Base-by-base conservation (phyloP, 2,113 vertebrate genomes). In the Eleginops maclovinus region DNA sequence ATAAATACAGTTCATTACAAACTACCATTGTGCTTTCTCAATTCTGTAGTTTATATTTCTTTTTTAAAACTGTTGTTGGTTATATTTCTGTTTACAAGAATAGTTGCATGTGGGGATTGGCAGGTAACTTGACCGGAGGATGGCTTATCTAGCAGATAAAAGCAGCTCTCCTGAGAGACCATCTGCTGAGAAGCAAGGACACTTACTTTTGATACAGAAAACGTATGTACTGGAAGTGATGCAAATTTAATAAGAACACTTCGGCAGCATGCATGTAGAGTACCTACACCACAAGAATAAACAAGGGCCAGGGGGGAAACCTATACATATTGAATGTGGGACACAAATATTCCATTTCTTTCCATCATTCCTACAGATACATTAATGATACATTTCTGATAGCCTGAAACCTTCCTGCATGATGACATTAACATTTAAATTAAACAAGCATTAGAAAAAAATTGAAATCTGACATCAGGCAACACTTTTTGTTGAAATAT, bases 311-410 rank as follows among this genome's bases (percentile, higher is more conserved):
- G 10, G 17, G 46, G 55, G 17, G 24, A 41, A 58, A 69, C 61
- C 28, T 49, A 72, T 88, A 6, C 68, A 87, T 83, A 76, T 72
- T 79, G 43, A 53, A 86, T 82, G 56, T 69, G 31, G 7, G 60
- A 77, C 67, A 79, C 31, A 69, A 51, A 84, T 66, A 68, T 72
- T 81, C 41, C 16, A 69, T 85, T 75, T 83, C 17, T 67, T 19
- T 41, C 50, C 16, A 58, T 72, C 47, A 36, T 69, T 55, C 53
- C 50, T 41, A 12, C 50, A 64, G 44, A 68, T 73, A 16, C 55
- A 79, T 87, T 51, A 78, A 58, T 77, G 1, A 83, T 69, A 44
- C 0, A 5, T 17, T 78, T 63, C 59, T 56, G 21, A 63, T 50
- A 24, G 2, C 4, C 17, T 21, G 36, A 60, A 67, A 61, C n/a